Evolutionary conservation across 2,888 invertebrate genomes (phyloP).

Genomic region (Malthinus seriepunctatus): DNA sequence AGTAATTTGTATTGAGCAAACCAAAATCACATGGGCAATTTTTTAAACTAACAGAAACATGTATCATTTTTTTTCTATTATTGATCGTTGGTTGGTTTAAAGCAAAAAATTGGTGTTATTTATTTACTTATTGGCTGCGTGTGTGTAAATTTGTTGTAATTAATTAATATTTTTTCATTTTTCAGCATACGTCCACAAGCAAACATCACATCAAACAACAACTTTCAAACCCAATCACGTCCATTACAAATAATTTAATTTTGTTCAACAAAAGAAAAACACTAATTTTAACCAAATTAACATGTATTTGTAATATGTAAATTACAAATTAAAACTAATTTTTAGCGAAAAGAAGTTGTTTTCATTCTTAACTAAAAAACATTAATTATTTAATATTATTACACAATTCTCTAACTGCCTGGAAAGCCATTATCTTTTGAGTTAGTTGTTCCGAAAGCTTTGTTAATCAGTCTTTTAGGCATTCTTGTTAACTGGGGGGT

Average conservation of each 20-base stretch:
- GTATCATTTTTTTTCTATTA: no score
- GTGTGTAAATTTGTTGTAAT: not conserved
- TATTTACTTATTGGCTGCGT: not conserved
- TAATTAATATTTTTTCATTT: not conserved
- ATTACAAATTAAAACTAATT: not conserved
- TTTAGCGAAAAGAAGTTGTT: not conserved
- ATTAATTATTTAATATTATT: no score
- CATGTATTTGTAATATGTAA: not conserved
- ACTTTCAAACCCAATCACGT: constrained; percentile 1
- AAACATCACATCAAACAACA: constrained; percentile 4
- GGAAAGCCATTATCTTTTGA: constrained; percentile 11
- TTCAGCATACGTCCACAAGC: not conserved
- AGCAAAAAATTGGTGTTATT: no score
- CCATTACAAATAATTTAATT: constrained; percentile 5
- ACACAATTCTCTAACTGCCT: constrained; percentile 1
- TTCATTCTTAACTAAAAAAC: no score
- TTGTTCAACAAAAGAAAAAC: not conserved
- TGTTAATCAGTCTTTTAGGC: constrained; percentile 26
- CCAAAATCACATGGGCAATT: no score
- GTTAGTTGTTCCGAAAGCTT: constrained; percentile 13
- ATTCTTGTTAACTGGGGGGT: constrained; percentile 25
- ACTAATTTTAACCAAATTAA: not conserved
- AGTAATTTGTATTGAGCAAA: no score
- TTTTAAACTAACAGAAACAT: no score
- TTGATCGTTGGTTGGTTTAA: no score